Evolutionary conservation across 2,797 vertebrate genomes (phyloP).

Genomic region (Neosilurus mollespiculum): DNA sequence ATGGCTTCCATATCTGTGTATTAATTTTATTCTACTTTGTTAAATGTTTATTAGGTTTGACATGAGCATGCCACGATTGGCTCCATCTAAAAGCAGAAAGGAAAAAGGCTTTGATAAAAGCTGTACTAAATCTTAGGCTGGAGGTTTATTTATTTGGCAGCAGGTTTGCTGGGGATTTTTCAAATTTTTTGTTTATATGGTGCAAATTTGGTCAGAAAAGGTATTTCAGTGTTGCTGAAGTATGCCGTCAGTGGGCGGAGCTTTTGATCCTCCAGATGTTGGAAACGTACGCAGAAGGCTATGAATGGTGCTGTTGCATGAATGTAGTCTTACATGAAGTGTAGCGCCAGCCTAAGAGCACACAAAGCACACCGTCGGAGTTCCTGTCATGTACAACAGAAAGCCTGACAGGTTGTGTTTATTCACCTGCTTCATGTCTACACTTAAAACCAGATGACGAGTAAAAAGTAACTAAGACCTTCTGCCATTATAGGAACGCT

Average conservation of each 20-base stretch:
- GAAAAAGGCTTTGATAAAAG: not conserved
- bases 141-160: not conserved
- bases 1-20: no score
- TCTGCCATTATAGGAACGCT: no score
- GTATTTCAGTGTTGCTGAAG: not conserved
- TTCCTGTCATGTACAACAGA: not conserved
- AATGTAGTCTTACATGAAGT: not conserved
- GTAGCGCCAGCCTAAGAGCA: not conserved
- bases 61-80: not conserved
- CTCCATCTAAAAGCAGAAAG: not conserved
- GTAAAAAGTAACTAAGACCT: not conserved
- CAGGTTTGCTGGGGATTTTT: no score
- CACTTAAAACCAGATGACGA: not conserved
- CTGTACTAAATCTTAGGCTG: not conserved
- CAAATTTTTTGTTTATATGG: not conserved
- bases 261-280: not conserved
- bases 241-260: not conserved
- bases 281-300: not conserved
- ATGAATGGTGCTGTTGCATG: not conserved
- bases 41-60: no score
- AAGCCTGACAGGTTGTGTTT: not conserved
- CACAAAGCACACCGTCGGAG: not conserved
- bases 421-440: not conserved
- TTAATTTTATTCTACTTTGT: not conserved
- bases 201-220: not conserved